These are phyloP conservation scores for Sebastes matsubarae DNA, from an alignment of 2,797 vertebrate genomes.

Conservation along the genomic window DNA sequence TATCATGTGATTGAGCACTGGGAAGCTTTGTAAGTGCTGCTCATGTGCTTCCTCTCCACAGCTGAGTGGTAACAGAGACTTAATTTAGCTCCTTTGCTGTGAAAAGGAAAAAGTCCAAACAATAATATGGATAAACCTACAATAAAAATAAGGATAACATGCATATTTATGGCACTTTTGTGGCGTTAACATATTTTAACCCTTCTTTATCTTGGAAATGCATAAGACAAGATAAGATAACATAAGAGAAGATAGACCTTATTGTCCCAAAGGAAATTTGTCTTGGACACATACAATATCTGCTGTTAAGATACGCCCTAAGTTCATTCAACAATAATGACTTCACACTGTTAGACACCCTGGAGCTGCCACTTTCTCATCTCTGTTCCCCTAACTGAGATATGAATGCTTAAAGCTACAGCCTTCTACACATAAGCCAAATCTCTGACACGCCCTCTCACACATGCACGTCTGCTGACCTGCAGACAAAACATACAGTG, in stretches of 20 bases:
- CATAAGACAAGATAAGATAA: neutral
- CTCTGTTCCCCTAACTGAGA: neutral
- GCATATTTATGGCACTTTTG: neutral
- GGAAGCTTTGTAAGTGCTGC: conserved; percentile 8
- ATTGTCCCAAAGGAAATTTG: no score
- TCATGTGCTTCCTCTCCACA: conserved; percentile 30
- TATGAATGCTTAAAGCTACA: neutral
- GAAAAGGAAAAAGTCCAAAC: neutral
- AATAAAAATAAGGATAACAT: neutral
- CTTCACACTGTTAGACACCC: neutral
- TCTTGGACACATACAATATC: no score
- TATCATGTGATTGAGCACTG: conserved; percentile 56
- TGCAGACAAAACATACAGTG: conserved; percentile 24
- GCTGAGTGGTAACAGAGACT: neutral
- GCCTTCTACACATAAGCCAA: neutral
- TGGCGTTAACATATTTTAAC: neutral
- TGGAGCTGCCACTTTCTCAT: neutral
- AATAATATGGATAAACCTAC: neutral
- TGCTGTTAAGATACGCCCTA: neutral
- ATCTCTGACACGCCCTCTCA: neutral
- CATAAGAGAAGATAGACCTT: no score
- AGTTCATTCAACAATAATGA: neutral
- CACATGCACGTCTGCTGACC: neutral
- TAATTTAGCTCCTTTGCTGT: neutral
- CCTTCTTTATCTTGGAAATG: neutral